Base-by-base conservation (phyloP, 2,797 vertebrate species). In the Malacoraja senta region DNA sequence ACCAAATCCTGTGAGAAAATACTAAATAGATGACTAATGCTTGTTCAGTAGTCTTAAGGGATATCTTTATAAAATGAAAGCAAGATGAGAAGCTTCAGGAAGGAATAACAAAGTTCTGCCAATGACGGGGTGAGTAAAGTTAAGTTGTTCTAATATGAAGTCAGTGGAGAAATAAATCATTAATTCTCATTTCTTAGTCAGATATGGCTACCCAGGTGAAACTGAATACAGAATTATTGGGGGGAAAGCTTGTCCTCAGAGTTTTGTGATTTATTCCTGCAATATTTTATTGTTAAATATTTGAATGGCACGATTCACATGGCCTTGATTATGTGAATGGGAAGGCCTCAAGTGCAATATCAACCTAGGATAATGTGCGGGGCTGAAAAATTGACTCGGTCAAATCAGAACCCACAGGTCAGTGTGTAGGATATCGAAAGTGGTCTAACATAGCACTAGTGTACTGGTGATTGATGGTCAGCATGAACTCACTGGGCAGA, bases 201-300 rank as follows among this genome's bases (percentile, higher is more conserved):
- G 83, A 63, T 58, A 29, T 94, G 97, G 98, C 83, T 98, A 98
- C 80, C 98, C 98, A 93, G 97, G 98, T 94, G 96, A 98, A 58
- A 98, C 98, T 0, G 98, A 99, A 94, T 97, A 99, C 95, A 97
- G 98, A 93, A 97, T 98, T 94, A 97, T 99, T 94, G 98, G 98
- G 98, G 98, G 80, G 98, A 99, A 95, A 98, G 98, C 94, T 97
- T 98, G 58, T 99, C 98, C 0, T 98, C 98, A 3, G 97, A 97
- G 97, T 94, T 93, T 93, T 93, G 44, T 77, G 74, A 24, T 35
- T 32, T 74, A 71, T 35, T 19, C 38, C 29, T 91, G 10, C 9
- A 68, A 21, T 13, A 1, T 19, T 68, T 68, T 72, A 44, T 91
- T 71, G 90, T 68, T 35, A 53, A 68, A 35, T 35, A 21, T 35